These are phyloP conservation scores for Tragelaphus imberbis DNA, from an alignment of 2,113 vertebrate genomes.

Conservation along the genomic window DNA sequence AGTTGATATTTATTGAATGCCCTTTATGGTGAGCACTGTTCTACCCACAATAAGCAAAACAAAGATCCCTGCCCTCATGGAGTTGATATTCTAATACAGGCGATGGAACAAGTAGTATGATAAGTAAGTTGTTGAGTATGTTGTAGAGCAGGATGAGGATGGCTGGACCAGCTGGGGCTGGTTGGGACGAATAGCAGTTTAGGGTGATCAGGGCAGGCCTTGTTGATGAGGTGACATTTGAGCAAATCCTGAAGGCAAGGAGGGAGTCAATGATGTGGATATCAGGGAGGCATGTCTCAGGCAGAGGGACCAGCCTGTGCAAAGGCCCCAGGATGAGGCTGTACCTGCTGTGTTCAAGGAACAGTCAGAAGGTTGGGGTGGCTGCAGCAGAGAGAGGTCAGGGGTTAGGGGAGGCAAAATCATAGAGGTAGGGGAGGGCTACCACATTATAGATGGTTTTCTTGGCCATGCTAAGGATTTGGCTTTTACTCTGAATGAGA, in stretches of 20 bases:
- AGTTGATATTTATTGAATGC: not conserved
- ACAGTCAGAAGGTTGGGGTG: not conserved
- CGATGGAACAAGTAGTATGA: not conserved
- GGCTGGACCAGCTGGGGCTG: not conserved
- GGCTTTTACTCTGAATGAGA: not conserved
- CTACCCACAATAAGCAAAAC: not conserved
- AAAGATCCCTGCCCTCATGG: not conserved
- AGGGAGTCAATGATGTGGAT: not conserved
- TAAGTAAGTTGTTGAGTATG: not conserved
- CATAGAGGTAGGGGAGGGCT: not conserved
- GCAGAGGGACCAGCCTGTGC: not conserved
- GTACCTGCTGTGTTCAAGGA: not conserved
- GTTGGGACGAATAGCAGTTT: accelerated
- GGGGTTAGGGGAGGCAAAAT: not conserved
- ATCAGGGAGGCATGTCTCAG: not conserved
- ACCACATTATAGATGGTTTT: not conserved
- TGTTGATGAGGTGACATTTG: not conserved
- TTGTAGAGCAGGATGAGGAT: not conserved
- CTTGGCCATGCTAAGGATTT: not conserved
- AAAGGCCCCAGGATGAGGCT: not conserved
- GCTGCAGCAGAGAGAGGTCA: not conserved
- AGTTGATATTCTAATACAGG: not conserved
- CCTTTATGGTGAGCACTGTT: not conserved
- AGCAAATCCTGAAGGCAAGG: not conserved
- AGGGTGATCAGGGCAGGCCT: not conserved